phyloP scores from a whole-genome alignment of 2,888 invertebrate genomes.

The Ichneumon xanthorius region DNA sequence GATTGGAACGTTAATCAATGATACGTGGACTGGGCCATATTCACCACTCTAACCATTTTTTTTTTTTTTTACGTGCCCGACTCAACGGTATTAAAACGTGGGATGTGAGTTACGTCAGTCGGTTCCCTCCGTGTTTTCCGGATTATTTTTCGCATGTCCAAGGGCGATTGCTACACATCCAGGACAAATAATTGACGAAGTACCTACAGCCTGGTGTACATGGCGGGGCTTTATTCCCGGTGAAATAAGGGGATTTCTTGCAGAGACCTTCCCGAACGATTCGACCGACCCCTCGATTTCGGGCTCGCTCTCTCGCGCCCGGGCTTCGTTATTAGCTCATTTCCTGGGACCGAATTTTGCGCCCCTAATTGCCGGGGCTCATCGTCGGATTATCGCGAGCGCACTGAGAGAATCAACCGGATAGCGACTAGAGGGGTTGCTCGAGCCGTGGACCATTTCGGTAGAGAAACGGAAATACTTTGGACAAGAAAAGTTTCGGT shows the following conservation, averaged over 20 bases:
- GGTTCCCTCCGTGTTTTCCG: not conserved
- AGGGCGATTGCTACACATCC: not conserved
- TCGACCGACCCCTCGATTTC: conserved; percentile 48
- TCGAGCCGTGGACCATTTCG: conserved; percentile 15
- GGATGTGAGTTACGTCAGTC: not conserved
- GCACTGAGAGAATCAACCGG: conserved; percentile 37
- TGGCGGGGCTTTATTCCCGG: not conserved
- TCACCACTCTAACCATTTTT: not conserved
- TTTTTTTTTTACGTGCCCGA: not conserved
- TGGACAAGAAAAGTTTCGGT: conserved; percentile 13
- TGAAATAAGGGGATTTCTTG: conserved; percentile 38
- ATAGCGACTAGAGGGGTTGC: conserved; percentile 24
- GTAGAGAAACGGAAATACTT: not conserved
- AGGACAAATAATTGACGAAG: conserved; percentile 7
- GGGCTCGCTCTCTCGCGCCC: conserved; percentile 6
- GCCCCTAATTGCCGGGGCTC: conserved; percentile 69
- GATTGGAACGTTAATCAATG: no score
- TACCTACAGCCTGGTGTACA: not conserved
- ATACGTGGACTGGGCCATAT: no score
- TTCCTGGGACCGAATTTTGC: conserved; percentile 65
- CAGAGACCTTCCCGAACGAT: conserved; percentile 24
- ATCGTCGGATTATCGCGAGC: conserved; percentile 70
- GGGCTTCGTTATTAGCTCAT: conserved; percentile 69
- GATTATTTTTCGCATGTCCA: not conserved
- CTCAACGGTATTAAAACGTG: not conserved